These are phyloP conservation scores for Marcusenius ussheri DNA, from an alignment of 2,113 vertebrate species.

Conservation along the genomic window DNA sequence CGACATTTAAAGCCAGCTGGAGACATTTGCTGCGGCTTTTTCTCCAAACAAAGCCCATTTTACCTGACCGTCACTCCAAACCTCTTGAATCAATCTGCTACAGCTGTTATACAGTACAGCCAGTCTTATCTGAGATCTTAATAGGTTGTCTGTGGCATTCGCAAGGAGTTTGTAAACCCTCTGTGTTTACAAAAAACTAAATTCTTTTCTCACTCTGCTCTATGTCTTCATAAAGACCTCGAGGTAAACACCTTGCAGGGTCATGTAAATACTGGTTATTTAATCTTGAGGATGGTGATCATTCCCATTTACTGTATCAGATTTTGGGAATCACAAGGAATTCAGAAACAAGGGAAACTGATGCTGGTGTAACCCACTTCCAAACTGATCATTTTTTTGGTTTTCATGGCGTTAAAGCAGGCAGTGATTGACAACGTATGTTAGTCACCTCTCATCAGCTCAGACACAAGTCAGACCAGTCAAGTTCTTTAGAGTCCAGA, in stretches of 20 bases:
- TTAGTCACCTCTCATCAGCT: not conserved
- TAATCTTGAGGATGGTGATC: not conserved
- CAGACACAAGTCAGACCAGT: not conserved
- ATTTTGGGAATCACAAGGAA: not conserved
- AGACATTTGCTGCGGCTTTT: not conserved
- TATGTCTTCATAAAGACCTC: not conserved
- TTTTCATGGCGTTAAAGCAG: not conserved
- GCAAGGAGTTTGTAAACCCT: not conserved
- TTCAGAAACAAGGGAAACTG: not conserved
- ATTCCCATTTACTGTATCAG: not conserved
- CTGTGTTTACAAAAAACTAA: not conserved
- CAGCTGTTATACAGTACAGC: not conserved
- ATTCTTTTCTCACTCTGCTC: not conserved
- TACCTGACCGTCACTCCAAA: not conserved
- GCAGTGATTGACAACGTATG: not conserved
- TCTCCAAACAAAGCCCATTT: not conserved
- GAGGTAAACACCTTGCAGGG: not conserved
- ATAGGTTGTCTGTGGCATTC: not conserved
- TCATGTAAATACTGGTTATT: not conserved
- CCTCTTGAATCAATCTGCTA: not conserved
- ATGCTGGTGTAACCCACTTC: not conserved
- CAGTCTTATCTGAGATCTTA: not conserved
- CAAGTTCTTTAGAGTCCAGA: not conserved
- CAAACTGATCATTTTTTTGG: not conserved
- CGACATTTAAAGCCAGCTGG: not conserved